phyloP scores from a whole-genome alignment of 2,888 invertebrate species.

The Deilephila porcellus region DNA sequence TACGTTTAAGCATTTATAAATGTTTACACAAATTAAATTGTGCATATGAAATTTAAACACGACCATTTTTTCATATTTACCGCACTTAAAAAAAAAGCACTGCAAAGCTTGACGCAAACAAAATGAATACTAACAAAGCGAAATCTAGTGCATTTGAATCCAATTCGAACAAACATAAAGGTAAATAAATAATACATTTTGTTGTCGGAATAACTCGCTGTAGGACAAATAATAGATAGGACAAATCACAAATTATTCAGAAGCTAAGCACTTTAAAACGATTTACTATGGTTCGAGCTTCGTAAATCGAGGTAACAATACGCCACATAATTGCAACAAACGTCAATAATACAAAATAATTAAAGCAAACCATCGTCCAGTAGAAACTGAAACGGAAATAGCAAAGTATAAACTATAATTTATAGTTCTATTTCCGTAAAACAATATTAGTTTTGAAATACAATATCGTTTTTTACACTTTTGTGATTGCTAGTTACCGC shows the following conservation, averaged over 20 bases:
- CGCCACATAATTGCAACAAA: constrained; percentile 44
- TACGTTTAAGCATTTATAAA: no score
- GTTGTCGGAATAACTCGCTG: constrained; percentile 8
- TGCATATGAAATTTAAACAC: background rate
- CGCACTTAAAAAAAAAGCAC: no score
- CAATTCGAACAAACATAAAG: constrained; percentile 13
- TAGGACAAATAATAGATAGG: background rate
- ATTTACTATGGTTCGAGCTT: constrained; percentile 28
- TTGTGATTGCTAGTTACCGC: background rate
- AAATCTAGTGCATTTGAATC: constrained; percentile 9
- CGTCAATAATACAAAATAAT: constrained; percentile 42
- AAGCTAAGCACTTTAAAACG: constrained; percentile 32
- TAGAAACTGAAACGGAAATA: constrained; percentile 33
- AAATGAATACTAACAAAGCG: constrained; percentile 15
- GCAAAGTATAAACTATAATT: constrained; percentile 11
- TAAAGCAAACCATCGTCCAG: constrained; percentile 39
- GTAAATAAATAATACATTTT: constrained; percentile 29
- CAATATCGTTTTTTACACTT: background rate
- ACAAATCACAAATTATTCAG: constrained; percentile 33
- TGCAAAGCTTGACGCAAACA: background rate
- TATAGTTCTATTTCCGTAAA: constrained; percentile 9
- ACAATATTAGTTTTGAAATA: background rate
- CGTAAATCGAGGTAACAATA: constrained; percentile 39
- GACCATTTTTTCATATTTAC: background rate
- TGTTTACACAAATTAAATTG: background rate